Evolutionary conservation across 2,113 vertebrate genomes (phyloP).

Genomic region (Pelvicachromis taeniatus): DNA sequence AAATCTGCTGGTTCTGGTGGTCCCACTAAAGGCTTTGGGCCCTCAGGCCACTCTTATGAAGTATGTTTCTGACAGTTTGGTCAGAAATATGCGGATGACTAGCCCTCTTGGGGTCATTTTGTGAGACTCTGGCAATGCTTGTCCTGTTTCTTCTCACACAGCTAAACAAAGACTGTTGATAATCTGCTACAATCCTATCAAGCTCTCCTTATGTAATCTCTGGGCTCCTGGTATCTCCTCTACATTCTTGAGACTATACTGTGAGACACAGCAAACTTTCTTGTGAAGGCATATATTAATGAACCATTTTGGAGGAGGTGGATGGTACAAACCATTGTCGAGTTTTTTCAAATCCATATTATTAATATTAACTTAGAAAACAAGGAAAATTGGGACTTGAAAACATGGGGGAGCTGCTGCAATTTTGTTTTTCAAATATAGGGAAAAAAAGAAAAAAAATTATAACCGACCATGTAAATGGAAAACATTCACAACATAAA

Average conservation of each 20-base stretch:
- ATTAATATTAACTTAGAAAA: neutral
- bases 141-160: neutral
- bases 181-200: neutral
- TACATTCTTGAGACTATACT: no score
- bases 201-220: neutral
- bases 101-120: neutral
- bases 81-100: neutral
- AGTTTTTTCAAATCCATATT: neutral
- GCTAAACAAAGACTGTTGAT: neutral
- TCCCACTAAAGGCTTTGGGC: neutral
- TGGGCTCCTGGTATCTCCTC: no score
- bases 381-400: neutral
- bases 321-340: neutral
- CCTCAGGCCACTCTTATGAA: neutral
- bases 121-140: neutral
- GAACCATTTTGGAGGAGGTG: no score
- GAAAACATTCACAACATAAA: neutral
- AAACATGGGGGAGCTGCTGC: neutral
- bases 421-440: neutral
- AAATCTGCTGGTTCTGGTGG: neutral
- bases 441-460: neutral
- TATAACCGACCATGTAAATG: neutral
- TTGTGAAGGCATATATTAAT: no score
- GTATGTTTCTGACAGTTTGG: neutral
- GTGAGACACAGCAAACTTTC: no score